Evolutionary conservation across 2,888 invertebrate genomes (phyloP).

Genomic region (Nipponacmea schrenckii): DNA sequence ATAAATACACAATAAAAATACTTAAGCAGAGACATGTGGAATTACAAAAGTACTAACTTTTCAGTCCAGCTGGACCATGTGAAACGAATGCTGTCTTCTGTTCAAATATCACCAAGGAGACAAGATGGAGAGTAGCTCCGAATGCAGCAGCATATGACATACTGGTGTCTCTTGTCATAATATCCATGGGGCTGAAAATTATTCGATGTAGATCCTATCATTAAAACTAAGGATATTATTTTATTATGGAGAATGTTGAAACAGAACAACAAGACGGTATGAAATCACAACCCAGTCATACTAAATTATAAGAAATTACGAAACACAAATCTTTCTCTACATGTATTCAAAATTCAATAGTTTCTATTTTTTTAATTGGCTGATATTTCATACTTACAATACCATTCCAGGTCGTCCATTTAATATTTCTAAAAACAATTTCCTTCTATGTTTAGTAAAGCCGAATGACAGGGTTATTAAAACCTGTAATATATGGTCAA

Average conservation of each 20-base stretch:
- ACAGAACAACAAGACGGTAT: too few species aligned
- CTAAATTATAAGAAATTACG: too few species aligned
- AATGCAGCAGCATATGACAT: constrained; percentile 52
- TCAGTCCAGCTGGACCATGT: constrained; percentile 26
- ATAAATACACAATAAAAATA: too few species aligned
- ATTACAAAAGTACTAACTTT: background rate
- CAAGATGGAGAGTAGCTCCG: constrained; percentile 44
- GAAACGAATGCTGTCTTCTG: constrained; percentile 37
- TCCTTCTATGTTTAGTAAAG: constrained; percentile 19
- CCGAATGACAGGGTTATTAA: constrained; percentile 19
- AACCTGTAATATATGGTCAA: constrained; percentile 17
- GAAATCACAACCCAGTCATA: too few species aligned
- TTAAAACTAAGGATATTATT: background rate
- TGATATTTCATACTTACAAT: constrained; percentile 18
- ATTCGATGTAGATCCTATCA: background rate
- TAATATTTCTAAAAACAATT: constrained; percentile 13
- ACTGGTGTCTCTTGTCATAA: constrained; percentile 41
- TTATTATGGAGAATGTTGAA: too few species aligned
- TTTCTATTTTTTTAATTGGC: too few species aligned
- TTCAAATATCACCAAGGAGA: constrained; percentile 40
- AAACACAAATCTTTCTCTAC: too few species aligned
- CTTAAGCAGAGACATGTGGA: too few species aligned
- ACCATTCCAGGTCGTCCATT: constrained; percentile 23
- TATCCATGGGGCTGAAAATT: constrained; percentile 48
- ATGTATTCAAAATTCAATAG: too few species aligned